Percentiles rank a stretch among this genome's conserved stretches.
Evolutionary conservation across 1,140 invertebrate genomes (phyloP).

Genomic region (Eumeta japonica): DNA sequence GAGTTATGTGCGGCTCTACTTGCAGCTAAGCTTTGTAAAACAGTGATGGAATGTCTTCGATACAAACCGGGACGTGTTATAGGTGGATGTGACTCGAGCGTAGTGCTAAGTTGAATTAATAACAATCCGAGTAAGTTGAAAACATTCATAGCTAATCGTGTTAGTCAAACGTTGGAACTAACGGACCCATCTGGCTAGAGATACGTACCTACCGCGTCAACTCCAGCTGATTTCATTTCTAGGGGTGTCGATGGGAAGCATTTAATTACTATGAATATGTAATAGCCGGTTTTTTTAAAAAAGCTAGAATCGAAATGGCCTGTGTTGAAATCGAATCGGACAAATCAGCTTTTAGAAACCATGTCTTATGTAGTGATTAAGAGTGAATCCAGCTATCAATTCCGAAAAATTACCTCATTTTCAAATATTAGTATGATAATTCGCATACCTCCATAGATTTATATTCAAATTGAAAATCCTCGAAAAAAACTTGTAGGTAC

Average conservation of each 20-base stretch:
- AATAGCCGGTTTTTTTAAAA: background rate
- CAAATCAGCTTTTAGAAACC: no score
- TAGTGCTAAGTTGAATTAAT: slow-evolving; percentile 12
- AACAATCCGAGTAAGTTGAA: slow-evolving; percentile 7
- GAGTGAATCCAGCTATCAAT: no score
- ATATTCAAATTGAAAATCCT: no score
- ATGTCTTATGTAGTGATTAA: no score
- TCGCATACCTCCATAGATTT: no score
- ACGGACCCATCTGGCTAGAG: slow-evolving; percentile 4
- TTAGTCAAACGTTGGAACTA: slow-evolving; percentile 9
- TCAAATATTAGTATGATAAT: no score
- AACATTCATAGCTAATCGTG: no score
- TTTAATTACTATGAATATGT: no score
- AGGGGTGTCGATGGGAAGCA: slow-evolving; percentile 3
- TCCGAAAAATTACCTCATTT: no score
- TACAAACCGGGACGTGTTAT: slow-evolving; percentile 3
- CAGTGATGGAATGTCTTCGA: slow-evolving; percentile 14
- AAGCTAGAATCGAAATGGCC: background rate
- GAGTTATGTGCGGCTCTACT: slow-evolving; percentile 14
- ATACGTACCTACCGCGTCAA: slow-evolving; percentile 6
- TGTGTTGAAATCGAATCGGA: no score
- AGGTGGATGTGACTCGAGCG: slow-evolving; percentile 17
- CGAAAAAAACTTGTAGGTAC: no score
- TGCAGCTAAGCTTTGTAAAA: slow-evolving; percentile 11
- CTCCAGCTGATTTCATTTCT: slow-evolving; percentile 10